Evolutionary conservation across 2,113 vertebrate species (phyloP), one percentile per base, ranked within the genome.

Genomic region (Salvator merianae): DNA sequence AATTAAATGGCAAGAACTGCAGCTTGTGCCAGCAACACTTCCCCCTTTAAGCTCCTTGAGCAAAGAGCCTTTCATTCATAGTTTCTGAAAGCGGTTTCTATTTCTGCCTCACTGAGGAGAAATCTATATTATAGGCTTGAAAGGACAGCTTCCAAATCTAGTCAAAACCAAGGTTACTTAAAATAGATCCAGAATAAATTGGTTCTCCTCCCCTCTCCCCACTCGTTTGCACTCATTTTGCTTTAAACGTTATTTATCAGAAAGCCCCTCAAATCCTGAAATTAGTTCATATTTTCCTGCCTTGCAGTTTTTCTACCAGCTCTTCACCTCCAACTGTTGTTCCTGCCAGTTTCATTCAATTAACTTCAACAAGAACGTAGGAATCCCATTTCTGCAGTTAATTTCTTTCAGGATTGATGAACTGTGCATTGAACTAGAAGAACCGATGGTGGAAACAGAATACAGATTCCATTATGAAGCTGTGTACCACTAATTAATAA

Each of bases 391-490:
- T n/a, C 62, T 76, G 77, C 20, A 38, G 83, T 90, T 93, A 91
- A 92, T 87, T 90, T 86, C 81, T 59, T 84, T 91, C 80, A 80
- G 55, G 81, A 86, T 88, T 78, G 84, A 93, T 90, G 83, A 94
- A 88, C 66, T 91, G 71, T 88, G 34, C 79, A 88, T 88, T 87
- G 83, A 92, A 92, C 36, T 55, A 78, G 88, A 74, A 59, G n/a
- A 91, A 79, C 68, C 84, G 59, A 70, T 70, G 38, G 38, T 77
- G 87, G 74, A 92, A 89, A 82, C 32, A 76, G 85, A 72, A 88
- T 91, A 82, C 75, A 5, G 81, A 92, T 92, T 93, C 82, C 16
- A 26, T 93, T 84, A 90, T 83, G 92, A 95, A 91, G 84, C 43
- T 77, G 5, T 89, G 69, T 83, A 69, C 55, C 72, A 68, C 75